Evolutionary conservation across 2,888 invertebrate genomes (phyloP), one percentile per base, ranked within the genome.

Genomic region (Aphidius colemani): DNA sequence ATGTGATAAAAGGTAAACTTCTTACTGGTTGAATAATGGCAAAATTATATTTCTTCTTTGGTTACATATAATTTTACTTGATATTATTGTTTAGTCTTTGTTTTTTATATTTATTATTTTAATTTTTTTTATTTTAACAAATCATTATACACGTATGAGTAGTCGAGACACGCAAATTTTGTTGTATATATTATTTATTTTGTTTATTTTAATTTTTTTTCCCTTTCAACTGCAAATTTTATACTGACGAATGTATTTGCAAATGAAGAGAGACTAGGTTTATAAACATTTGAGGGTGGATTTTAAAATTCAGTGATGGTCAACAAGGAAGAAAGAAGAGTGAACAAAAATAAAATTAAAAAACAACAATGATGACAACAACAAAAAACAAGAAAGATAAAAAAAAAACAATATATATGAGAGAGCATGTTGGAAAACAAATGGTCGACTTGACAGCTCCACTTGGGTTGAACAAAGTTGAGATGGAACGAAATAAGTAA

Each of bases 391-490:
- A 30, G 5, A 59, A 9, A 41, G 63, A 58, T 41, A 44, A 46
- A 45, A 57, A 59, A 63, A 60, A 53, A 43, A 59, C 57, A 39
- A 62, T 48, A 56, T n/a, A 61, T 46, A 58, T 63, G 64, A 30
- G 45, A 62, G 45, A 55, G 60, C 39, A 46, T 66, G 67, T 69
- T 65, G 72, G 72, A 69, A 77, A 76, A 77, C 73, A 75, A 76
- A 78, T 76, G 77, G 72, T 72, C 66, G 69, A 70, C 71, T 70
- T 69, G 73, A 74, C 75, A 74, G 73, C 67, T 73, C 69, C 67
- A 67, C 62, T 64, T 64, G 61, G 55, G 39, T 40, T 53, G 50
- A 51, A 57, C 53, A n/a, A 45, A 46, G 60, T 59, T 50, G 60
- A 51, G 48, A 48, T 58, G 50, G 49, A 59, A 41, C 49, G 48